phyloP scores from a whole-genome alignment of 2,888 invertebrate species.

The Cheilosia variabilis region DNA sequence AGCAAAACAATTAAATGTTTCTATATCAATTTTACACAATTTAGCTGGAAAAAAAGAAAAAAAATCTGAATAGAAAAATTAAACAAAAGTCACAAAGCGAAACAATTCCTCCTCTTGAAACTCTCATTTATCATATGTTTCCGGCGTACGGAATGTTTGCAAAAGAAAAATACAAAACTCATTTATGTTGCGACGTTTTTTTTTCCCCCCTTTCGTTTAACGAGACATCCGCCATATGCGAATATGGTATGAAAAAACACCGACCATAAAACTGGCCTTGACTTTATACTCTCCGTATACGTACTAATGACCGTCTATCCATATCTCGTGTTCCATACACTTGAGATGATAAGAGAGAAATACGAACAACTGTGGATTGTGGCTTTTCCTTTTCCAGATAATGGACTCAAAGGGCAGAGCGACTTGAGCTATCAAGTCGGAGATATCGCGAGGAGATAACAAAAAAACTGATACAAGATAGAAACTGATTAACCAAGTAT shows the following conservation, averaged over 20 bases:
- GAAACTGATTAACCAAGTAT: neutral
- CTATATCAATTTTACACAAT: too few relatives aligned
- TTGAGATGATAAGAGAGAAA: conserved; percentile 55
- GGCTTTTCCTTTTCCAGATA: conserved; percentile 11
- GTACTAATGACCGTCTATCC: neutral
- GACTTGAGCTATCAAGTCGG: neutral
- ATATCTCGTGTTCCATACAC: conserved; percentile 12
- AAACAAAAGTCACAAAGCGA: conserved; percentile 25
- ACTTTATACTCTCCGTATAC: conserved; percentile 51
- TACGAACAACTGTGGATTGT: conserved; percentile 25
- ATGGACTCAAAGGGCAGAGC: conserved; percentile 7
- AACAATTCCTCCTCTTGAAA: conserved; percentile 5
- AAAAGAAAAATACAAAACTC: conserved; percentile 28
- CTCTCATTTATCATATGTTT: conserved; percentile 56
- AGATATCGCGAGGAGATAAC: conserved; percentile 2
- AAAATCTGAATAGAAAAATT: neutral
- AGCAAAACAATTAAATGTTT: too few relatives aligned
- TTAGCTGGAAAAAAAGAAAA: neutral
- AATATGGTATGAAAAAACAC: conserved; percentile 44
- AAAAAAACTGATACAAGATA: neutral
- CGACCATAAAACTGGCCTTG: conserved; percentile 68
- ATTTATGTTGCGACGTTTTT: conserved; percentile 68
- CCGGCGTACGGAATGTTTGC: conserved; percentile 56
- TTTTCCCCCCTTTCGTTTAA: conserved; percentile 35
- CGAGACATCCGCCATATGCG: conserved; percentile 71